These are phyloP conservation scores for Melieria omissa DNA, from an alignment of 2,888 invertebrate species.

Conservation along the genomic window DNA sequence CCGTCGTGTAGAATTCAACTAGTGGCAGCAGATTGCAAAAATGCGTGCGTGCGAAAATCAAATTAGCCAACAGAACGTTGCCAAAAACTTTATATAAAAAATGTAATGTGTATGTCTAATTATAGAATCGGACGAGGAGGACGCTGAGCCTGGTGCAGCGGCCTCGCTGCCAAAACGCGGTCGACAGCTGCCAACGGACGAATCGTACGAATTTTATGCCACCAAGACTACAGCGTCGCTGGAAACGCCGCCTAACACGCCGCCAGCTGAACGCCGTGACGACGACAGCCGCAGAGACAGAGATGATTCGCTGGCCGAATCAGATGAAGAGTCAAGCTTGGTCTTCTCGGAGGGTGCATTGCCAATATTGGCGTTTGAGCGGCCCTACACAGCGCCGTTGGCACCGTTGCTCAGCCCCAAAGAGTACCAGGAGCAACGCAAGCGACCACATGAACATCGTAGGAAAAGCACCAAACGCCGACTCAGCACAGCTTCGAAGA, in stretches of 20 bases:
- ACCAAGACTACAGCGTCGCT: slow-evolving; percentile 25
- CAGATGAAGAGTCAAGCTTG: slow-evolving; percentile 35
- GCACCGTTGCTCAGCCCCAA: slow-evolving; percentile 48
- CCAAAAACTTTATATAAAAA: slow-evolving; percentile 14
- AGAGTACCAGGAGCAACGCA: slow-evolving; percentile 44
- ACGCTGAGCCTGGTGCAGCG: slow-evolving; percentile 9
- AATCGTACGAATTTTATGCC: slow-evolving; percentile 21
- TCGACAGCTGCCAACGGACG: slow-evolving; percentile 1
- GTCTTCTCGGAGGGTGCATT: slow-evolving; percentile 22
- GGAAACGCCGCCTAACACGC: slow-evolving; percentile 17
- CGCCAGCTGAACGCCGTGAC: slow-evolving; percentile 23
- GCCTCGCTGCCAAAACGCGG: slow-evolving; percentile 27
- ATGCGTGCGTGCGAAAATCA: slow-evolving; percentile 32
- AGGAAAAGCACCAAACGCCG: slow-evolving; percentile 3
- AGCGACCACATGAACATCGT: slow-evolving; percentile 40
- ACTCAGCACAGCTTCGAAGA: background rate
- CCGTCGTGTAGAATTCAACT: background rate
- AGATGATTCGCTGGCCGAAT: slow-evolving; percentile 31
- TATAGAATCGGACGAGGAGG: slow-evolving; percentile 34
- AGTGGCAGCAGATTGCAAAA: slow-evolving; percentile 4
- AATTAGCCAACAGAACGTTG: slow-evolving; percentile 2
- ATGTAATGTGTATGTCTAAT: slow-evolving; percentile 17
- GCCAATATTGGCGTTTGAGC: slow-evolving; percentile 39
- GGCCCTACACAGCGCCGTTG: slow-evolving; percentile 53
- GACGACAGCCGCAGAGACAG: slow-evolving; percentile 9